A percentile compares a stretch with the other conserved stretches of the same genome.
Conservation (phyloP, 1,140 invertebrate species). For the Choristoneura fumiferana region DNA sequence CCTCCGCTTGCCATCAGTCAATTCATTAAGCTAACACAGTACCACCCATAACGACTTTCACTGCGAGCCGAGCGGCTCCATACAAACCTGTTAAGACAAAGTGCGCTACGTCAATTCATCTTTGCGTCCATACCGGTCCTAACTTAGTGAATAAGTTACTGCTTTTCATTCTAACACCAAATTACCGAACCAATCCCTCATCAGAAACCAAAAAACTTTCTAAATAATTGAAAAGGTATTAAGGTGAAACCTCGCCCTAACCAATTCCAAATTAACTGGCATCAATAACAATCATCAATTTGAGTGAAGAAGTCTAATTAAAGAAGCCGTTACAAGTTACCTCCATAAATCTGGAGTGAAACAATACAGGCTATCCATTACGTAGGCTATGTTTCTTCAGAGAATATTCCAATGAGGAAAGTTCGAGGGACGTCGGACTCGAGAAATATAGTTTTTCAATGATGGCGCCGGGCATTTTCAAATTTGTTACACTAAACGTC, state of each 20-base stretch:
- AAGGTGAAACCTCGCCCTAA: conserved; percentile 41
- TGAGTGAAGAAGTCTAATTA: conserved; percentile 76
- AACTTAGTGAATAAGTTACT: background rate
- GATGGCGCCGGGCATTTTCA: conserved; percentile 44
- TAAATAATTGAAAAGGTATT: conserved; percentile 44
- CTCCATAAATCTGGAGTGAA: conserved; percentile 73
- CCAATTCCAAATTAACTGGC: conserved; percentile 64
- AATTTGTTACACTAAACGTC: conserved; percentile 51
- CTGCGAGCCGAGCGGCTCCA: conserved; percentile 45
- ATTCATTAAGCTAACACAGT: conserved; percentile 76
- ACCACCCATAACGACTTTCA: conserved; percentile 68
- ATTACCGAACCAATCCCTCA: conserved; percentile 3
- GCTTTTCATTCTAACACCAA: conserved; percentile 4
- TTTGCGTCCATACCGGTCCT: conserved; percentile 15
- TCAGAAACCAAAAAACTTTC: conserved; percentile 29
- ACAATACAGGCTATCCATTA: conserved; percentile 74
- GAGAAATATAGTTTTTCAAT: conserved; percentile 74
- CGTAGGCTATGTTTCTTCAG: conserved; percentile 60
- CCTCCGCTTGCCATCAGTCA: conserved; percentile 70
- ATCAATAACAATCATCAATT: conserved; percentile 75
- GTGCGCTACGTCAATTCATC: conserved; percentile 26
- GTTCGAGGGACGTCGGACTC: conserved; percentile 53
- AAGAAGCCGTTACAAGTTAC: conserved; percentile 77
- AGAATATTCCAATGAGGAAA: conserved; percentile 71
- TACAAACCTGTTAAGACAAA: conserved; percentile 43